Conservation (phyloP, 1,140 invertebrate genomes). For the Neodiprion pinetum region DNA sequence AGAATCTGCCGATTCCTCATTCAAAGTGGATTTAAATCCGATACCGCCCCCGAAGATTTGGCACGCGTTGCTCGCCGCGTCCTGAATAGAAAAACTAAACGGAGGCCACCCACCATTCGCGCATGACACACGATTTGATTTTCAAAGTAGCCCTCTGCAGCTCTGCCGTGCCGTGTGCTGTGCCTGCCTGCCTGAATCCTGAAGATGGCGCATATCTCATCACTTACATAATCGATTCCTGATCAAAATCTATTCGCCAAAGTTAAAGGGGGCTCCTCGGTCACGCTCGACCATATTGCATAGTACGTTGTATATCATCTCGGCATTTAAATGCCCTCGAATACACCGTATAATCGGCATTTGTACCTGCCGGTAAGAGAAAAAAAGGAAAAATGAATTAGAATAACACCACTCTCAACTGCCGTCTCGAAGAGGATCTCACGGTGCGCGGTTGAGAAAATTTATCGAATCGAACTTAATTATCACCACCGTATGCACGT, state of each 20-base stretch:
- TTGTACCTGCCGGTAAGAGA: no score
- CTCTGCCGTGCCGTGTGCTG: not conserved
- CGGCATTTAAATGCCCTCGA: no score
- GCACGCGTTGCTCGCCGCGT: not conserved
- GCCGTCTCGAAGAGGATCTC: no score
- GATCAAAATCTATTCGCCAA: not conserved
- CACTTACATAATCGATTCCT: not conserved
- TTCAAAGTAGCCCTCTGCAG: not conserved
- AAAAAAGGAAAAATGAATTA: no score
- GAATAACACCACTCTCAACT: no score
- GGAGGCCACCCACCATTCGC: not conserved
- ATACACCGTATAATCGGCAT: no score
- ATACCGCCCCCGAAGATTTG: slow-evolving; percentile 2
- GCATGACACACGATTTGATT: not conserved
- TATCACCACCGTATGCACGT: no score
- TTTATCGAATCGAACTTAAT: no score
- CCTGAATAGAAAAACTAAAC: not conserved
- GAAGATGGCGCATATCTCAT: slow-evolving; percentile 7
- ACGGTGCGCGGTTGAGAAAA: no score
- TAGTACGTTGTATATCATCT: no score
- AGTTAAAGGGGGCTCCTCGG: no score
- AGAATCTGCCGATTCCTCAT: not conserved
- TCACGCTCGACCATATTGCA: no score
- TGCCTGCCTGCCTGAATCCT: not conserved
- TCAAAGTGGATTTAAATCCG: slow-evolving; percentile 7